Evolutionary conservation across 2,888 invertebrate species (phyloP).

Genomic region (Norana najaformis): DNA sequence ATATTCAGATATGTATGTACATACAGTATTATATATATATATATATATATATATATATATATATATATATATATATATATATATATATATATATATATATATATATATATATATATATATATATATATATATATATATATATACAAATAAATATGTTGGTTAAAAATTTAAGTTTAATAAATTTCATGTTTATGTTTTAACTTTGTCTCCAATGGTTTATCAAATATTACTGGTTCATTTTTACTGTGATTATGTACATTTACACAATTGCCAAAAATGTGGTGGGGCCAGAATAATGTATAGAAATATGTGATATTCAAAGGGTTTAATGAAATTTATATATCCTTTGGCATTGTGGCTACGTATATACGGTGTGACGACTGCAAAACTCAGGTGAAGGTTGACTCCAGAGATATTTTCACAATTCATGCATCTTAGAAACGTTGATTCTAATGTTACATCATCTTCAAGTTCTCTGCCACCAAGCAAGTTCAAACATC

Average conservation of each 20-base stretch:
- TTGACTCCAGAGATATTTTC: too few species aligned
- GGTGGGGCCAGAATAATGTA: not conserved
- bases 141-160: not conserved
- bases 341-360: not conserved
- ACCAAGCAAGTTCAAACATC: too few species aligned
- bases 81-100: not conserved
- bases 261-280: not conserved
- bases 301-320: too few species aligned
- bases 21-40: not conserved
- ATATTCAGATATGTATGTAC: not conserved
- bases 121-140: not conserved
- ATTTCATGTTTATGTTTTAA: not conserved
- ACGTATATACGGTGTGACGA: not conserved
- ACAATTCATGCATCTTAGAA: too few species aligned
- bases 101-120: not conserved
- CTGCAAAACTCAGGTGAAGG: conserved; percentile 16
- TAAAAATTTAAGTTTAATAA: not conserved
- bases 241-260: not conserved
- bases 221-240: not conserved
- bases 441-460: too few species aligned
- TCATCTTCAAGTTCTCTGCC: too few species aligned
- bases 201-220: not conserved
- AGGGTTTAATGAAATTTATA: too few species aligned
- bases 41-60: not conserved
- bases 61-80: not conserved